A percentile compares a stretch with the other conserved stretches of the same genome.
phyloP scores from a whole-genome alignment of 2,797 vertebrate species.

The Acestrorhynchus altus region DNA sequence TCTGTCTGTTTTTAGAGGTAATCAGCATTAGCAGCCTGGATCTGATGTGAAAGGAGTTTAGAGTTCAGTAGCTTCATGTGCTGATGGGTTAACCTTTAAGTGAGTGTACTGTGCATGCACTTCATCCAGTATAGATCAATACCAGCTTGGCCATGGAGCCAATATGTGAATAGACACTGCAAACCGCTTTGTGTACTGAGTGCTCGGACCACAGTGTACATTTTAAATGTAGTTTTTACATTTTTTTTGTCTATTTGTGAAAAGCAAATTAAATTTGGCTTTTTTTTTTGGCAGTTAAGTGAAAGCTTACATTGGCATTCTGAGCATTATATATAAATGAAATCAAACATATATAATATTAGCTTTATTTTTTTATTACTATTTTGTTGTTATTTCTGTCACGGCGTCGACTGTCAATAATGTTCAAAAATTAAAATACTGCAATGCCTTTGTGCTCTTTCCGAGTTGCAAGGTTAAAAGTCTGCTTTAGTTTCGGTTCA shows the following conservation, averaged over 20 bases:
- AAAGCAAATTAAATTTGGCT: not conserved
- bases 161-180: not conserved
- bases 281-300: not conserved
- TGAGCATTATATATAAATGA: too few relatives aligned
- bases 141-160: not conserved
- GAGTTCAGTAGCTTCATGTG: slow-evolving; percentile 4
- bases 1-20: not conserved
- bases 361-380: too few relatives aligned
- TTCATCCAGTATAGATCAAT: slow-evolving; percentile 60
- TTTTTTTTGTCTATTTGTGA: not conserved
- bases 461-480: not conserved
- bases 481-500: not conserved
- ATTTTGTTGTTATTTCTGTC: too few relatives aligned
- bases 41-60: not conserved
- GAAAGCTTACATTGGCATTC: not conserved
- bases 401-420: too few relatives aligned
- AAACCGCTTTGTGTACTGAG: slow-evolving; percentile 1
- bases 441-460: not conserved
- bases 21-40: not conserved
- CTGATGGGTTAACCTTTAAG: slow-evolving; percentile 60
- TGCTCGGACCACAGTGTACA: not conserved
- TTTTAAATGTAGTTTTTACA: not conserved
- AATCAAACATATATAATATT: too few relatives aligned
- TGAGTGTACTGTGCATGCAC: slow-evolving; percentile 64
- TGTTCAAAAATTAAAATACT: too few relatives aligned